These are phyloP conservation scores for Tetramorium alpestre DNA, from an alignment of 1,140 invertebrate genomes.

Conservation along the genomic window DNA sequence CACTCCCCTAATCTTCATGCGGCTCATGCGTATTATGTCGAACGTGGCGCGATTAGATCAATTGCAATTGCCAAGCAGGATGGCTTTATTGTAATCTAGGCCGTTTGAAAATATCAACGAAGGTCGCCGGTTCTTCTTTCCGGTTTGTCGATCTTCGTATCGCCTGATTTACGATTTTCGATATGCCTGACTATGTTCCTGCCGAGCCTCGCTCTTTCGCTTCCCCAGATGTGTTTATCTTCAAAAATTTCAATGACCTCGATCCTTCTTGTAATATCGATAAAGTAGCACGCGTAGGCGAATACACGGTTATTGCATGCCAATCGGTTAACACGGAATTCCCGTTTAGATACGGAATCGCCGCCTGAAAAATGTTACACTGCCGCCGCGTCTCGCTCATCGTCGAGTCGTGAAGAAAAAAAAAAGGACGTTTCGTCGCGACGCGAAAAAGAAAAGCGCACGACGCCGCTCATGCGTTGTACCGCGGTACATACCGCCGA, in stretches of 20 bases:
- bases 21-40: conserved; percentile 14
- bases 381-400: neutral
- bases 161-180: neutral
- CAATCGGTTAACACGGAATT: conserved; percentile 41
- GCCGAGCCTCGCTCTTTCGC: neutral
- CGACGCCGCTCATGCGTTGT: conserved; percentile 10
- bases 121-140: conserved; percentile 66
- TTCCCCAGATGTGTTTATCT: neutral
- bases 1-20: conserved; percentile 5
- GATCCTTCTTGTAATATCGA: neutral
- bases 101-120: conserved; percentile 75
- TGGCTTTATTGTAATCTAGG: conserved; percentile 80
- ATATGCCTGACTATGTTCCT: neutral
- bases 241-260: neutral
- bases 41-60: conserved; percentile 70
- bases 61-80: conserved; percentile 79
- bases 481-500: neutral
- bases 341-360: conserved; percentile 6
- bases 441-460: conserved; percentile 5
- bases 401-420: neutral
- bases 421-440: neutral
- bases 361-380: conserved; percentile 7
- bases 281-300: conserved; percentile 7
- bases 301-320: conserved; percentile 27
- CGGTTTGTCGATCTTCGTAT: neutral